Evolutionary conservation across 2,113 vertebrate genomes (phyloP).

Genomic region (Istiophorus platypterus): DNA sequence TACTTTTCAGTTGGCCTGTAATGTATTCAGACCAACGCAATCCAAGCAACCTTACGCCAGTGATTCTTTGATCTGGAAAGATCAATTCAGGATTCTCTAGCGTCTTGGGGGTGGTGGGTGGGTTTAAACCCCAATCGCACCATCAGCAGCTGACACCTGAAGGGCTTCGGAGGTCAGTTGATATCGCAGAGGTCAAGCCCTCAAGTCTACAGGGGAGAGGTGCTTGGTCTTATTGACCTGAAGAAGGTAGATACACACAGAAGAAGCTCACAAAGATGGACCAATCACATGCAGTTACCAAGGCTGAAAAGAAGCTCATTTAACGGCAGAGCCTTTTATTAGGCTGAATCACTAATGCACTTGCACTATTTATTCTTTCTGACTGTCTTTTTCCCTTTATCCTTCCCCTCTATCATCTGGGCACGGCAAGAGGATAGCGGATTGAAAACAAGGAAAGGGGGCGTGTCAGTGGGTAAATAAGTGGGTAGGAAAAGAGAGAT

Average conservation of each 20-base stretch:
- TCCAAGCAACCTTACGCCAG: constrained; percentile 58
- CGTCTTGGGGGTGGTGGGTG: background rate
- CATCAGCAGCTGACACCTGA: constrained; percentile 38
- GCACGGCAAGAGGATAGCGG: background rate
- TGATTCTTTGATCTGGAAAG: constrained; percentile 49
- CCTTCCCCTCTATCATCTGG: background rate
- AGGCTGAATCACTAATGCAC: constrained; percentile 4
- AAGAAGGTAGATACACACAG: constrained; percentile 16
- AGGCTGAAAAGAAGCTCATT: constrained; percentile 27
- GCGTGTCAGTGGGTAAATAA: background rate
- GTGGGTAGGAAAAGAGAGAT: constrained; percentile 18
- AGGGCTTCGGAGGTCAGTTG: constrained; percentile 28
- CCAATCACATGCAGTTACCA: constrained; percentile 41
- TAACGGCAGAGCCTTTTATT: constrained; percentile 36
- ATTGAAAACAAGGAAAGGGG: constrained; percentile 24
- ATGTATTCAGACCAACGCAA: constrained; percentile 58
- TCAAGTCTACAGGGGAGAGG: constrained; percentile 26
- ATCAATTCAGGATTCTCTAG: constrained; percentile 50
- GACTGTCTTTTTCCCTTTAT: constrained; percentile 6
- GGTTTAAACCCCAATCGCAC: background rate
- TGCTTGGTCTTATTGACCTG: constrained; percentile 37
- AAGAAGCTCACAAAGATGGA: background rate
- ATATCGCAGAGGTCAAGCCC: constrained; percentile 49
- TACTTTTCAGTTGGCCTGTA: constrained; percentile 42
- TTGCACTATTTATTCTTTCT: constrained; percentile 38